Evolutionary conservation across 2,888 invertebrate genomes (phyloP), one percentile per base, ranked within the genome.

Genomic region (Helicoverpa assulta): DNA sequence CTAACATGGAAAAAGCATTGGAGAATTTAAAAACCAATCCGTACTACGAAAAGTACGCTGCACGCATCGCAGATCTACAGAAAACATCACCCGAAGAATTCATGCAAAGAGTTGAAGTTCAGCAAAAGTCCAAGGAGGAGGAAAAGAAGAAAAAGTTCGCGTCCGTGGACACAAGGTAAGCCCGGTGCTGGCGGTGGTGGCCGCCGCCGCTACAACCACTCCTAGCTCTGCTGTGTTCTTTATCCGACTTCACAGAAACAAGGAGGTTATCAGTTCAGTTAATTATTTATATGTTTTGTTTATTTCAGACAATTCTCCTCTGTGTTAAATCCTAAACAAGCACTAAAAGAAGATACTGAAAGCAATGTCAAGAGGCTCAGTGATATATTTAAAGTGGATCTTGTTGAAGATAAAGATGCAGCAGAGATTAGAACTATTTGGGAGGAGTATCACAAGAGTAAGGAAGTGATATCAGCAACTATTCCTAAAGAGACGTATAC

Each of bases 21-120:
- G 96, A 96, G 75, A 95, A 96, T 77, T 87, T 97, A 70, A 94
- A 96, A 88, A 91, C 89, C 5, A 98, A 98, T 93, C 98, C 98
- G 0, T 98, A 97, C 88, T 98, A 96, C 85, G 97, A 97, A 19
- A 98, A 98, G 87, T 98, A 98, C 92, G 97, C 98, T 0, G 92
- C 96, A 1, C 98, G 98, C 89, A 98, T 98, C 76, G 96, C 97
- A 0, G 94, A 96, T 71, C 88, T 98, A 21, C 98, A 98, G 88
- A 94, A 97, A 90, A 97, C 97, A 0, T 97, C 97, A 3, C 98
- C 98, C 0, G 97, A 97, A 81, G 98, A 98, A 88, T 98, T 98
- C 86, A 84, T 97, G 56, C 92, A 96, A 43, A 96, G 97, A 76
- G 90, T 98, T 14, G 97, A 97, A 85, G 93, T 93, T 40, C 93